Evolutionary conservation across 2,797 vertebrate genomes (phyloP), one percentile per base, ranked within the genome.

Genomic region (Tangara arthus): DNA sequence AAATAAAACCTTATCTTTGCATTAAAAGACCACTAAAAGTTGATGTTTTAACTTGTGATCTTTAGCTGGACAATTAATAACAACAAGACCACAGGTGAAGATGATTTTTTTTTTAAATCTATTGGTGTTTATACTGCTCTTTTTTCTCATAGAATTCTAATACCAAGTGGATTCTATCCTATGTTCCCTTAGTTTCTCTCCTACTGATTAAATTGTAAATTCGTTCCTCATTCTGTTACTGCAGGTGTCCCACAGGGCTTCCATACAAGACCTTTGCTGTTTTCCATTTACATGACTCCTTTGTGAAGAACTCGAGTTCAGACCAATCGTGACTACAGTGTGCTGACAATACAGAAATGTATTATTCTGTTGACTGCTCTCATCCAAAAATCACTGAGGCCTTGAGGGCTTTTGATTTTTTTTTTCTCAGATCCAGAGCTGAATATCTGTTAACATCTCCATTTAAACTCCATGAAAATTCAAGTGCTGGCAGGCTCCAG

Each of bases 381-480:
- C 84, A 81, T 49, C 66, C 70, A 92, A 88, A 95, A 94, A 92
- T 66, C 95, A 93, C 35, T 24, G 89, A 95, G 93, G 87, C 90
- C 82, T 90, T 93, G 85, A 83, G 72, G 53, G 15, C 41, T 82
- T 92, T 89, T 88, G 73, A 68, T 63, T 81, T 89, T 90, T 55
- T 95, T 55, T 87, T 95, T n/a, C 90, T 81, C 52, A 69, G 27
- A 52, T 26, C 76, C 86, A 82, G 23, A 88, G 71, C n/a, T 75
- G 76, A 87, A 21, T 77, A 49, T 89, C 84, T 87, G 59, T 53
- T 91, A 96, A 92, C 53, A 90, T 87, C 94, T 96, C 92, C 87
- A 90, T 95, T 97, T 96, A 94, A 89, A 72, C 55, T 61, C 59
- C 77, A 76, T 56, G 83, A 95, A 95, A 96, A 95, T 80, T 81